phyloP scores from a whole-genome alignment of 1,140 invertebrate genomes.

The Pantala flavescens region DNA sequence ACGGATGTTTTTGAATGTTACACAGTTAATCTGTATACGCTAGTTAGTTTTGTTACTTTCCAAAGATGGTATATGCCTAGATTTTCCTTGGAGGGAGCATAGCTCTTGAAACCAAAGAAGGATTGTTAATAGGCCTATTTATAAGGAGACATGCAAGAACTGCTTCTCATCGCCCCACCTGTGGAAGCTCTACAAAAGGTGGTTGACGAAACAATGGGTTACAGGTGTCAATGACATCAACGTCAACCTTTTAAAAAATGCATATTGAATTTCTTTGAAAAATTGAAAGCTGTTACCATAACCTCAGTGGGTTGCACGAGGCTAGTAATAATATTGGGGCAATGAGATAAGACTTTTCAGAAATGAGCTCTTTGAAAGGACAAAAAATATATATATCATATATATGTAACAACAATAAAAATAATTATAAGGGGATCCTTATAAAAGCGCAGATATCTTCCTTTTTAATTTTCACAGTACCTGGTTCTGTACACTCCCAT shows the following conservation, averaged over 20 bases:
- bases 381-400: slow-evolving; percentile 11
- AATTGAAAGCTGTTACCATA: neutral
- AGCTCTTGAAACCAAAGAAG: neutral
- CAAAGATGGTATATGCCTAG: slow-evolving; percentile 4
- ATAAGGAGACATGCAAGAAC: slow-evolving; percentile 1
- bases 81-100: slow-evolving; percentile 1
- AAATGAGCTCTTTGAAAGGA: neutral
- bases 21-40: neutral
- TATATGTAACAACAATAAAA: slow-evolving; percentile 11
- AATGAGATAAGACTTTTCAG: neutral
- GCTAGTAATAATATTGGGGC: neutral
- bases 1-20: slow-evolving; percentile 3
- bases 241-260: neutral
- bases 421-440: slow-evolving; percentile 4
- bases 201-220: slow-evolving; percentile 7
- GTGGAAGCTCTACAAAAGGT: neutral
- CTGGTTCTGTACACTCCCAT: slow-evolving; percentile 7
- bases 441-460: neutral
- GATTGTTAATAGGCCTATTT: neutral
- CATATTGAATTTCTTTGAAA: neutral
- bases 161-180: neutral
- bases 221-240: slow-evolving; percentile 5
- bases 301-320: neutral
- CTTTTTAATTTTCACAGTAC: slow-evolving; percentile 3
- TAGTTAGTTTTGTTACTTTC: slow-evolving; percentile 3